Conservation (phyloP, 2,888 invertebrate species). For the Acanthosepion esculentum region DNA sequence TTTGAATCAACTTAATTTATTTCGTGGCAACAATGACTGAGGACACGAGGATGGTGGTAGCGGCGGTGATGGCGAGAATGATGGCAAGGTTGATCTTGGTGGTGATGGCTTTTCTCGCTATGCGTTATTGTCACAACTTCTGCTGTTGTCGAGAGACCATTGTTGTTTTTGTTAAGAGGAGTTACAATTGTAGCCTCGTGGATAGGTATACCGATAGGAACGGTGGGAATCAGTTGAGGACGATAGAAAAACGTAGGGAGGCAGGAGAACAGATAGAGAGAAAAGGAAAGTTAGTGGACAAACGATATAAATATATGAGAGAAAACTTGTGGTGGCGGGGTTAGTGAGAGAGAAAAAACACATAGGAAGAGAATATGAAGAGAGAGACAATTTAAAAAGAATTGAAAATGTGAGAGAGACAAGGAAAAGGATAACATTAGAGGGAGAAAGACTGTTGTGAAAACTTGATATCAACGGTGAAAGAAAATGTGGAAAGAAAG, state of each 20-base stretch:
- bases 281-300: not conserved
- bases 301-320: not conserved
- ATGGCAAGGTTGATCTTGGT: slow-evolving; percentile 12
- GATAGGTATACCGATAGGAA: slow-evolving; percentile 7
- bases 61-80: not conserved
- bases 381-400: not conserved
- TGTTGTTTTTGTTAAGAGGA: slow-evolving; percentile 33
- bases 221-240: not conserved
- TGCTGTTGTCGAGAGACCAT: slow-evolving; percentile 15
- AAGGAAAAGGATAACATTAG: not conserved
- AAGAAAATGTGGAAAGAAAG: no score
- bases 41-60: not conserved
- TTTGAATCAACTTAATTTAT: slow-evolving; percentile 33
- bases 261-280: not conserved
- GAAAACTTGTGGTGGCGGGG: not conserved
- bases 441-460: no score
- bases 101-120: slow-evolving; percentile 33
- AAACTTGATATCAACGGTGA: no score
- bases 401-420: not conserved
- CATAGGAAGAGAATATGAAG: not conserved
- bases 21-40: not conserved
- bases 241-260: not conserved
- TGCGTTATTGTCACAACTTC: not conserved
- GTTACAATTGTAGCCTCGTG: slow-evolving; percentile 33
- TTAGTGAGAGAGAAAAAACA: not conserved